phyloP scores from a whole-genome alignment of 2,113 vertebrate genomes.

The Ranitomeya variabilis region DNA sequence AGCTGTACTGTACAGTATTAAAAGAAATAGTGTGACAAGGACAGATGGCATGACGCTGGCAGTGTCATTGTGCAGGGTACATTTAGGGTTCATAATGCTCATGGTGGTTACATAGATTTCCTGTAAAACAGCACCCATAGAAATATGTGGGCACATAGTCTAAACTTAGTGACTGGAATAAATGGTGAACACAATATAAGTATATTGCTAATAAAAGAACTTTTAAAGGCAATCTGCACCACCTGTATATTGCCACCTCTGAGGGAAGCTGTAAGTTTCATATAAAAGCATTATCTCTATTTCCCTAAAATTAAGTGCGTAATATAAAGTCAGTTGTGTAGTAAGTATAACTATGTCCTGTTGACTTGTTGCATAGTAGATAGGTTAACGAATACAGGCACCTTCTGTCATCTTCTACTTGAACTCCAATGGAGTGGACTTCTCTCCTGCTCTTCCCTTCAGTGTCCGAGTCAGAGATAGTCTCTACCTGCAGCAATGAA shows the following conservation, averaged over 20 bases:
- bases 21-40: too few relatives aligned
- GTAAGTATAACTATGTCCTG: background rate
- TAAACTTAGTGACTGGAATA: too few relatives aligned
- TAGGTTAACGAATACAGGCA: conserved; percentile 61
- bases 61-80: background rate
- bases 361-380: background rate
- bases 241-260: too few relatives aligned
- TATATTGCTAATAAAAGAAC: too few relatives aligned
- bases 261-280: too few relatives aligned
- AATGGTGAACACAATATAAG: too few relatives aligned
- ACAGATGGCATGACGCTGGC: too few relatives aligned
- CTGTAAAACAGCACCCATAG: background rate
- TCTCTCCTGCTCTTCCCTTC: conserved; percentile 91
- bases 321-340: background rate
- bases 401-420: conserved; percentile 98
- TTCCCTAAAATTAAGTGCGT: too few relatives aligned
- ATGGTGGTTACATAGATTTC: background rate
- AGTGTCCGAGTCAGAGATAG: conserved; percentile 90
- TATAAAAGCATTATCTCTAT: too few relatives aligned
- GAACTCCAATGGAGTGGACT: conserved; percentile 96
- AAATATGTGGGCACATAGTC: background rate
- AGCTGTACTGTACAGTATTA: too few relatives aligned
- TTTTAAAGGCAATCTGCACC: too few relatives aligned
- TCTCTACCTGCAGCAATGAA: conserved; percentile 70
- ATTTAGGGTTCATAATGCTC: background rate